Conservation (phyloP, 2,888 invertebrate genomes). For the Seira musarum region DNA sequence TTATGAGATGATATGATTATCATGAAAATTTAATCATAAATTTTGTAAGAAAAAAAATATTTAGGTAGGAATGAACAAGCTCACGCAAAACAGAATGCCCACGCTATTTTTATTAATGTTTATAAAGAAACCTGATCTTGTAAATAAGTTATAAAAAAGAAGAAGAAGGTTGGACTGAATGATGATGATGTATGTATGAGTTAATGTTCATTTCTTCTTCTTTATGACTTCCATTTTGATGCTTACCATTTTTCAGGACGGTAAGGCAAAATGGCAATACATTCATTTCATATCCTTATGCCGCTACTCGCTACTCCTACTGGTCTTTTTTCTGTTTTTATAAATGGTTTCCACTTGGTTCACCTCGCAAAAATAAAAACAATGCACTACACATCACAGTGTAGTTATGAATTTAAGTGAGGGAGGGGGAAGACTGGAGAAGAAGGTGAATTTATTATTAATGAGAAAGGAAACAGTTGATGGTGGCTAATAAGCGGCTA, state of each 20-base stretch:
- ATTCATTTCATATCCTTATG: constrained; percentile 7
- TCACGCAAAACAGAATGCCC: no score
- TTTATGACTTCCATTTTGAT: constrained; percentile 50
- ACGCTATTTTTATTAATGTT: background rate
- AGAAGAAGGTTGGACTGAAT: background rate
- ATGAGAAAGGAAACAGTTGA: constrained; percentile 65
- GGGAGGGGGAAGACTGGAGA: constrained; percentile 9
- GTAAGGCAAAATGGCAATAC: background rate
- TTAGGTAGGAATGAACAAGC: no score
- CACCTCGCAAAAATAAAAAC: constrained; percentile 19
- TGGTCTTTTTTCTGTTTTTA: constrained; percentile 19
- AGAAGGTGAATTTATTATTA: constrained; percentile 55
- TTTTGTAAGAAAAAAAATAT: background rate
- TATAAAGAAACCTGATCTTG: background rate
- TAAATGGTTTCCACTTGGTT: constrained; percentile 24
- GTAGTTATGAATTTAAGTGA: background rate
- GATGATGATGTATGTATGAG: background rate
- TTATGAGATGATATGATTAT: background rate
- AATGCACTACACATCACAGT: background rate
- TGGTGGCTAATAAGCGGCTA: constrained; percentile 66
- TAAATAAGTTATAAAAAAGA: constrained; percentile 51
- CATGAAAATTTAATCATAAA: background rate
- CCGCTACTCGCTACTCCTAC: constrained; percentile 15
- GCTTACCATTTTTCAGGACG: background rate
- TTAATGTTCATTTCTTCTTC: constrained; percentile 27